These are phyloP conservation scores for Anagrus nilaparvatae DNA, from an alignment of 1,140 invertebrate species.

Conservation along the genomic window DNA sequence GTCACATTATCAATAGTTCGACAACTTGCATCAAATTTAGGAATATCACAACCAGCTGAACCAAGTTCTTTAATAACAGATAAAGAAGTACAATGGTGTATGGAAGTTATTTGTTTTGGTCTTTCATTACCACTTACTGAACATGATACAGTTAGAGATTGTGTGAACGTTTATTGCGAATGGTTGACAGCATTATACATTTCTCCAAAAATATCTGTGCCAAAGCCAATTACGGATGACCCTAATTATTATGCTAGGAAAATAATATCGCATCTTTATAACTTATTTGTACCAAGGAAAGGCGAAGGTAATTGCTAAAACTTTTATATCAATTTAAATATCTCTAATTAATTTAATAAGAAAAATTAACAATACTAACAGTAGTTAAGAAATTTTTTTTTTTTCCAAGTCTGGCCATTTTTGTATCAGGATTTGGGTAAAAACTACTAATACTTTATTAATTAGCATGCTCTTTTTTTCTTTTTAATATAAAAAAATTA, in stretches of 20 bases:
- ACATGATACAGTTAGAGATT: slow-evolving; percentile 90
- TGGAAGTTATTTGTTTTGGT: slow-evolving; percentile 90
- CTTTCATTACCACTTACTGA: slow-evolving; percentile 80
- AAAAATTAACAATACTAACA: neutral
- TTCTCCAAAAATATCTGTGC: slow-evolving; percentile 70
- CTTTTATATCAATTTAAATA: slow-evolving; percentile 10
- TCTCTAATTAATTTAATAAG: neutral
- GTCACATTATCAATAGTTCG: slow-evolving; percentile 76
- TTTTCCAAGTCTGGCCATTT: slow-evolving; percentile 75
- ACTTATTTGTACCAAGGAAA: slow-evolving; percentile 88
- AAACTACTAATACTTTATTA: slow-evolving; percentile 17
- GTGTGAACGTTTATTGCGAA: slow-evolving; percentile 93
- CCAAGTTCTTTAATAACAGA: slow-evolving; percentile 65
- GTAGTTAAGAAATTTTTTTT: slow-evolving; percentile 23
- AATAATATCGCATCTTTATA: slow-evolving; percentile 89
- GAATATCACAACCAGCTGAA: slow-evolving; percentile 64
- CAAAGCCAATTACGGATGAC: slow-evolving; percentile 75
- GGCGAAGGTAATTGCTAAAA: slow-evolving; percentile 71
- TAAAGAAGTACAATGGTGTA: slow-evolving; percentile 81
- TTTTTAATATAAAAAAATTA: slow-evolving; percentile 3
- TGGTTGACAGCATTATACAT: slow-evolving; percentile 86
- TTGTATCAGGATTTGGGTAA: slow-evolving; percentile 79
- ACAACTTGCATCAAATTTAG: slow-evolving; percentile 66
- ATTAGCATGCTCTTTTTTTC: slow-evolving; percentile 5
- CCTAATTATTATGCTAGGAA: slow-evolving; percentile 85